Evolutionary conservation across 2,888 invertebrate genomes (phyloP).

Genomic region (Brachyopa scutellaris): DNA sequence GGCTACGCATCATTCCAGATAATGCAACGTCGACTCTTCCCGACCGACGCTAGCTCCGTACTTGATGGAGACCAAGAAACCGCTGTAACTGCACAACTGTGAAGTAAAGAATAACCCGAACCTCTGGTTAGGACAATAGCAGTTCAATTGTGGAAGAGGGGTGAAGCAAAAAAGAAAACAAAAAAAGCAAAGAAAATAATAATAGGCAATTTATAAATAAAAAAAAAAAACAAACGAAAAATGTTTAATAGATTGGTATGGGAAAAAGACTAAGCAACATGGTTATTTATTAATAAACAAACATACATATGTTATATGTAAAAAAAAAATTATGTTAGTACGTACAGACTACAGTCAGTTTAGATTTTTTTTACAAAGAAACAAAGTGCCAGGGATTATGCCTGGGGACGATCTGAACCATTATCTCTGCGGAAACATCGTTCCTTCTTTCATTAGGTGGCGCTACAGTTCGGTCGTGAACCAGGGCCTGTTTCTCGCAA

Average conservation of each 20-base stretch:
- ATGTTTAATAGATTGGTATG: no score
- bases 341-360: no score
- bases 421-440: no score
- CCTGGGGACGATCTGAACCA: no score
- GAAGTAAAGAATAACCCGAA: slow-evolving; percentile 80
- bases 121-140: slow-evolving; percentile 60
- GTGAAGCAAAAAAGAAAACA: slow-evolving; percentile 48
- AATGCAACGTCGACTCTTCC: slow-evolving; percentile 90
- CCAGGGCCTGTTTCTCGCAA: no score
- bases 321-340: no score
- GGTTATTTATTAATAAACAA: no score
- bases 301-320: no score
- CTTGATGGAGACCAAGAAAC: slow-evolving; percentile 95
- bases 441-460: no score
- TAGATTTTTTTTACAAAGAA: no score
- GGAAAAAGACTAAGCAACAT: neutral
- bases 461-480: no score
- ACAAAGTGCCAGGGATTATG: no score
- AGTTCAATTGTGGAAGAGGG: slow-evolving; percentile 27
- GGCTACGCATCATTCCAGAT: slow-evolving; percentile 88
- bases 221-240: slow-evolving; percentile 45
- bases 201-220: slow-evolving; percentile 51
- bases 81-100: slow-evolving; percentile 92
- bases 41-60: slow-evolving; percentile 90
- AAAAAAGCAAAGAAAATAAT: slow-evolving; percentile 42